These are phyloP conservation scores for Prionace glauca DNA, from an alignment of 2,797 vertebrate genomes.

Conservation along the genomic window DNA sequence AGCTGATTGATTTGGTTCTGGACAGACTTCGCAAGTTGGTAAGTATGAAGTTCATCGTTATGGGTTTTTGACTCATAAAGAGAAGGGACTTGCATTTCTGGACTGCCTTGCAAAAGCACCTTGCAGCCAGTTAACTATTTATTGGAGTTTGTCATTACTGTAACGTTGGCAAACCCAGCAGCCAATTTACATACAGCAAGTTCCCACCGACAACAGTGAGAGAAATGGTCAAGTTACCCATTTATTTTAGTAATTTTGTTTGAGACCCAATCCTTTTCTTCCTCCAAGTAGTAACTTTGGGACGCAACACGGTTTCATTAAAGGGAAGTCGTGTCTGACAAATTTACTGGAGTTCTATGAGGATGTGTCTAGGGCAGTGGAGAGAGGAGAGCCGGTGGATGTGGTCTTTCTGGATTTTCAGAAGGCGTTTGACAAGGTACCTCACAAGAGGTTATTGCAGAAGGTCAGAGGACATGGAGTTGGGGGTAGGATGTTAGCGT, in stretches of 20 bases:
- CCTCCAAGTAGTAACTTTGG: not conserved
- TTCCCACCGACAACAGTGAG: not conserved
- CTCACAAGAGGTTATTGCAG: too few species aligned
- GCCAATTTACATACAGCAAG: not conserved
- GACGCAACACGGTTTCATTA: too few species aligned
- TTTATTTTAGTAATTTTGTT: too few species aligned
- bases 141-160: not conserved
- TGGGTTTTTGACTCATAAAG: not conserved
- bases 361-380: too few species aligned
- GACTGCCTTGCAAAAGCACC: not conserved
- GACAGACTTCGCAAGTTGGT: slow-evolving; percentile 32
- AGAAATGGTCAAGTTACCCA: not conserved
- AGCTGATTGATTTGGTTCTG: slow-evolving; percentile 27
- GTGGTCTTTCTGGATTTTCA: too few species aligned
- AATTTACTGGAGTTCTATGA: too few species aligned
- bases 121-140: not conserved
- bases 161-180: not conserved
- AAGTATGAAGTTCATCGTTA: not conserved
- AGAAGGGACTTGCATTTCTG: not conserved
- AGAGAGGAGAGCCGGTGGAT: too few species aligned
- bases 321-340: too few species aligned
- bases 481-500: too few species aligned
- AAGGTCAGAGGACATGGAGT: too few species aligned
- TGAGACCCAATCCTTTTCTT: not conserved
- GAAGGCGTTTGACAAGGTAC: too few species aligned